Evolutionary conservation across 2,113 vertebrate genomes (phyloP).

Genomic region (Bos taurus): ARS-UCD2.0 NC_037350.1:13582001-13582500

Average conservation of each 20-base stretch:
- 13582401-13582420: background rate
- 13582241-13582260: background rate
- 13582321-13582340: background rate
- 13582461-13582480: background rate
- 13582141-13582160: background rate
- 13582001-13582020: background rate
- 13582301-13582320: background rate
- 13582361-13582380: background rate
- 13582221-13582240: background rate
- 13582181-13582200: background rate
- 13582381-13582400: background rate
- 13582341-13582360: background rate
- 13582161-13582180: fast-evolving
- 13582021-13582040: background rate
- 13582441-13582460: background rate
- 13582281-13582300: background rate
- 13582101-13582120: fast-evolving
- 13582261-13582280: background rate
- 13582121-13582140: background rate
- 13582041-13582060: background rate
- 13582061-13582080: background rate
- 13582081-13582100: background rate
- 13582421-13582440: background rate
- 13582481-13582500: background rate
- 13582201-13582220: background rate